Base-by-base conservation (phyloP, 2,888 invertebrate genomes). In the Ectemnius continuus region DNA sequence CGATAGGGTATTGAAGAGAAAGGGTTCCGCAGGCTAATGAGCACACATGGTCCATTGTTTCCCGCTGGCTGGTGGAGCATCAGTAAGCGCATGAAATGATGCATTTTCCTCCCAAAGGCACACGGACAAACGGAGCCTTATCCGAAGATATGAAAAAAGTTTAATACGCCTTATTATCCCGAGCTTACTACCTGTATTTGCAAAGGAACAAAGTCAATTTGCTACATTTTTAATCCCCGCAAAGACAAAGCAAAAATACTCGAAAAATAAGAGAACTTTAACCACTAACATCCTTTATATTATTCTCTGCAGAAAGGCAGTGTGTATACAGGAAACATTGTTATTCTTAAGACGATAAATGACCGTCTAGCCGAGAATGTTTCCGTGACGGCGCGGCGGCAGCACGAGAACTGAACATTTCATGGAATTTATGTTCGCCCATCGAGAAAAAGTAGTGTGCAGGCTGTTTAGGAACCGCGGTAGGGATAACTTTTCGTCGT, bases 111-210 rank as follows among this genome's bases (percentile, higher is more conserved):
- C 61, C 36, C 59, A 72, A 74, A 76, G 28, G 58, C n/a, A 16
- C n/a, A 16, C 23, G 28, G 26, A 46, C 67, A 73, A 79, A 67
- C 74, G 46, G 18, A 23, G 46, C 60, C 77, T 83, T 67, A 83
- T 84, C 84, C 76, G 62, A 58, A 74, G 64, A 77, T 77, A 84
- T 83, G 61, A 80, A 82, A 83, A 82, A 84, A 79, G 72, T 83
- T 81, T 61, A 14, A 36, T 70, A 61, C 58, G 48, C 20, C 11
- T 23, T 56, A 64, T 46, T 70, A 74, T 6, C 66, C 18, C 56
- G 11, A 36, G 65, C n/a, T 11, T 36, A 36, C 36, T 23, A 23
- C 2, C 23, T 23, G 23, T 23, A 23, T 23, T 23, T 23, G 23
- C 23, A 23, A 23, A 3, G 23, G 36, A 36, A 36, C 36, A 36